phyloP scores from a whole-genome alignment of 1,140 invertebrate genomes.

The Drosophila kanapiae region DNA sequence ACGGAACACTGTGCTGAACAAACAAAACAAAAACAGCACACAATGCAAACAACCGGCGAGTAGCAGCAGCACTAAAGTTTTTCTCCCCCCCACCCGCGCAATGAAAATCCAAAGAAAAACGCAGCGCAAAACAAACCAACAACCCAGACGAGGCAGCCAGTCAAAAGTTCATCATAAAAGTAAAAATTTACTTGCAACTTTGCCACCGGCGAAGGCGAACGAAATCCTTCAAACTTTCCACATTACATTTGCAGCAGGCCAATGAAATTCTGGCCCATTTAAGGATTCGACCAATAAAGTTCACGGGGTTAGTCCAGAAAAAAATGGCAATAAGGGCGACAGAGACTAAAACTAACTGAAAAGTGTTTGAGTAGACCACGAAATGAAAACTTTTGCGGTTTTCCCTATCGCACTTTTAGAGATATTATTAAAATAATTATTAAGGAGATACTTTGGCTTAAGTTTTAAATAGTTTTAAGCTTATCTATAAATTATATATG shows the following conservation, averaged over 20 bases:
- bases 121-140: constrained; percentile 49
- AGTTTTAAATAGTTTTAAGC: not conserved
- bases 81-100: constrained; percentile 30
- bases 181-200: constrained; percentile 53
- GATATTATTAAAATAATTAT: constrained; percentile 20
- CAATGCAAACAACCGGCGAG: constrained; percentile 54
- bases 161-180: constrained; percentile 52
- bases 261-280: constrained; percentile 43
- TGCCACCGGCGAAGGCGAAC: constrained; percentile 28
- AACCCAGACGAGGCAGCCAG: constrained; percentile 41
- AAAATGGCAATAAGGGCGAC: not conserved
- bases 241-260: constrained; percentile 36
- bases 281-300: constrained; percentile 40
- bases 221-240: constrained; percentile 49
- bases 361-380: not conserved
- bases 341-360: not conserved
- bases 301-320: not conserved
- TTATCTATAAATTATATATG: too few relatives aligned
- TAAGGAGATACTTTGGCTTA: not conserved
- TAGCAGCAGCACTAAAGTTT: constrained; percentile 42
- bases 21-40: constrained; percentile 56
- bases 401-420: not conserved
- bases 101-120: constrained; percentile 24
- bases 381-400: not conserved
- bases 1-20: constrained; percentile 58